Base-by-base conservation (phyloP, 2,888 invertebrate genomes). In the Diarsia mendica region DNA sequence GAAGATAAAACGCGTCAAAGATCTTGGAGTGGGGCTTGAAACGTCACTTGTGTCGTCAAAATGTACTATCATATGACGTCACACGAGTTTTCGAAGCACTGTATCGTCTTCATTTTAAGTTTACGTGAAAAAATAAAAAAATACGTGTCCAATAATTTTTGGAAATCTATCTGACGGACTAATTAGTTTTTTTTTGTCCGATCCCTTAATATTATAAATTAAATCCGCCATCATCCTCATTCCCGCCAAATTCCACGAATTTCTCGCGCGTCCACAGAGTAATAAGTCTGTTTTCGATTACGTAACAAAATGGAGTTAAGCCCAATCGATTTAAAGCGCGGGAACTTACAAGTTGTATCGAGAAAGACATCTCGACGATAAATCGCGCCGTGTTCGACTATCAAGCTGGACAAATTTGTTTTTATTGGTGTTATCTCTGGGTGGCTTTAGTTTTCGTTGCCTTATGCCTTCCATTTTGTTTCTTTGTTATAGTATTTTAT, bases 391-490 rank as follows among this genome's bases (percentile, higher is more conserved):
- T 89, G 92, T 90, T 91, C 90, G 90, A 90, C 93, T 92, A 95
- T 95, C 93, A 93, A 93, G 90, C 91, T 86, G 92, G 91, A 93
- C 94, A 95, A 94, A 94, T 94, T 94, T 93, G 93, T 93, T 95
- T 94, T 95, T 95, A 95, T 95, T 94, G 92, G 88, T 94, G 93
- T 93, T 93, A 93, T 92, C 93, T 93, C 92, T 95, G 95, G 95
- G 96, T 95, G 95, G 95, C 90, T 94, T 93, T 92, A 90, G 92
- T 94, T 92, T 92, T 91, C 86, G 77, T 88, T 88, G 87, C 73
- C 80, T 88, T 90, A n/a, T 89, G 86, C 85, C 80, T 88, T 84
- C 72, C 77, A 80, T 90, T 77, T 90, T 83, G 82, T 87, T 88
- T 87, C 85, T 89, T 90, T 88, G 86, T 86, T 85, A 80, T 72